Base-by-base conservation (phyloP, 2,888 invertebrate genomes). In the Drosophila lutescens region DNA sequence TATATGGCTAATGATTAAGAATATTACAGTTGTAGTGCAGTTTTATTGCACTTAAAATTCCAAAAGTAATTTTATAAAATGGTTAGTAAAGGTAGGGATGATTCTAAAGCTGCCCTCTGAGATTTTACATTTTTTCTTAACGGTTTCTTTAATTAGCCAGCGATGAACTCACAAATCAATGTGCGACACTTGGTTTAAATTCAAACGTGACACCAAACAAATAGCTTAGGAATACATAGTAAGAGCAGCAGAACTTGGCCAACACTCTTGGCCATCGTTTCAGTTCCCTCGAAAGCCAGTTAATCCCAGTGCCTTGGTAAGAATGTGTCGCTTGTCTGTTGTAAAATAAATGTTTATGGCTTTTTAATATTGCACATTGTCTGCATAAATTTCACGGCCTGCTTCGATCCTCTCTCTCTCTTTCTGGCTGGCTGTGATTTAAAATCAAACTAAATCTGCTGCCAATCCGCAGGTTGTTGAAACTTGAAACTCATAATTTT, bases 301-400 rank as follows among this genome's bases (percentile, higher is more conserved):
- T 38, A 44, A 32, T 54, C 49, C 54, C 38, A 44, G 26, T 12
- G 23, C 20, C 17, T 23, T 38, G 34, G 30, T 50, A 44, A 66
- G 81, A 80, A 80, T 80, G 58, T 88, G 86, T 88, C 76, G 80
- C 67, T 79, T 88, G 81, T 77, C 81, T 68, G 86, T 78, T 78
- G 83, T 84, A 78, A 87, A 85, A 86, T 87, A 85, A 80, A 86
- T 88, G 86, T 88, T 86, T 86, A 86, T 86, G 74, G 86, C 87
- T 82, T 88, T 87, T 86, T 86, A 86, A 86, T 86, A 88, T 88
- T 87, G 87, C 87, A 85, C 86, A 88, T 87, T 88, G 87, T 89
- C 86, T 87, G 88, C 89, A 86, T 86, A 86, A 86, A 86, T 86
- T 88, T 82, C 78, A 85, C 71, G 77, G 58, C 26, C 5, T 23